These are phyloP conservation scores for Heliconius himera DNA, from an alignment of 1,140 invertebrate genomes.

Conservation along the genomic window DNA sequence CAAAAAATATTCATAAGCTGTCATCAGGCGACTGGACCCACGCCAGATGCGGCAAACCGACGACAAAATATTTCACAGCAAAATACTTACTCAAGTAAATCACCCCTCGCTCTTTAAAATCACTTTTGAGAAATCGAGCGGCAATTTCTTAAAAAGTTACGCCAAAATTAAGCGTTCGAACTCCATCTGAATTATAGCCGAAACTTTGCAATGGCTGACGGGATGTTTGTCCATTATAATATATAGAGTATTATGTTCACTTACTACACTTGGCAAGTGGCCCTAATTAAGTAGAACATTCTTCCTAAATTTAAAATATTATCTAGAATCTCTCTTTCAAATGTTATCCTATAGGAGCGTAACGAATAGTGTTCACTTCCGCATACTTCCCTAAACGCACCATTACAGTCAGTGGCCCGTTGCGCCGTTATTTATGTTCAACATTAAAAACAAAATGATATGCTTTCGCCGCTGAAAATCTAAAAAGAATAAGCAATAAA, in stretches of 20 bases:
- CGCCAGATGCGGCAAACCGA: slow-evolving; percentile 76
- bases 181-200: slow-evolving; percentile 42
- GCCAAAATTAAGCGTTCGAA: slow-evolving; percentile 46
- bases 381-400: slow-evolving; percentile 69
- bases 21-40: slow-evolving; percentile 77
- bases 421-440: slow-evolving; percentile 74
- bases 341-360: slow-evolving; percentile 43
- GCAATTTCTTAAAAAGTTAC: slow-evolving; percentile 50
- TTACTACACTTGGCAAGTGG: slow-evolving; percentile 34
- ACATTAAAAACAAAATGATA: slow-evolving; percentile 81
- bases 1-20: slow-evolving; percentile 81
- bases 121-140: slow-evolving; percentile 68
- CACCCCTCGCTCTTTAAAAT: slow-evolving; percentile 75
- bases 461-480: slow-evolving; percentile 80
- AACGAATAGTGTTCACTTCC: slow-evolving; percentile 66
- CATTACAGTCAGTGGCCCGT: slow-evolving; percentile 73
- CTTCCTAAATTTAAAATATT: slow-evolving; percentile 29
- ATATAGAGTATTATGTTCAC: slow-evolving; percentile 26
- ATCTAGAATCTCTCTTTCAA: not conserved
- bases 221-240: slow-evolving; percentile 37
- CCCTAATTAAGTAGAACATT: slow-evolving; percentile 42
- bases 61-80: slow-evolving; percentile 78
- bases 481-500: slow-evolving; percentile 82
- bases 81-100: slow-evolving; percentile 76
- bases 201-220: slow-evolving; percentile 44